Percentiles rank a stretch among this genome's conserved stretches.
Evolutionary conservation across 1,140 invertebrate species (phyloP).

Genomic region (Euwallacea similis): DNA sequence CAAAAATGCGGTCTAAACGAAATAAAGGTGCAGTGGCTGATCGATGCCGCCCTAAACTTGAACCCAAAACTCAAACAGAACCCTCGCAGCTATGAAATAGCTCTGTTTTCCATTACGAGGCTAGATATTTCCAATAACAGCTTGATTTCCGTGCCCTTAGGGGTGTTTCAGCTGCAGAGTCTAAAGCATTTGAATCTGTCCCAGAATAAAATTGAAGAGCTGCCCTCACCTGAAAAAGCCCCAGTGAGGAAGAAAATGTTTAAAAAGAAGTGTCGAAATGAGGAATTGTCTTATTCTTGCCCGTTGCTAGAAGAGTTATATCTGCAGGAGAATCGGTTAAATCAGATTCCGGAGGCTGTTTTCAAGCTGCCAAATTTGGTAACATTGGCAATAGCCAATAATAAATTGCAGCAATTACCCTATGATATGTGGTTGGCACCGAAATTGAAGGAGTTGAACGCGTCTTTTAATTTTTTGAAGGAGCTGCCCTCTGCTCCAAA

Average conservation of each 20-base stretch:
- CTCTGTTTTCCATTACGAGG: slow-evolving; percentile 87
- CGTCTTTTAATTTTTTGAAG: slow-evolving; percentile 85
- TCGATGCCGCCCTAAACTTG: slow-evolving; percentile 78
- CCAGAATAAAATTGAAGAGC: slow-evolving; percentile 81
- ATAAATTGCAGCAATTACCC: slow-evolving; percentile 86
- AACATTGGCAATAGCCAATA: slow-evolving; percentile 90
- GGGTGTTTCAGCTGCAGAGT: slow-evolving; percentile 82
- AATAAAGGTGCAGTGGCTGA: slow-evolving; percentile 80
- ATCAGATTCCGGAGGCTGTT: slow-evolving; percentile 75
- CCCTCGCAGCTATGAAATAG: slow-evolving; percentile 69
- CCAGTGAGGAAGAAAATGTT: slow-evolving; percentile 49
- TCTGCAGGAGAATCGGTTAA: slow-evolving; percentile 84
- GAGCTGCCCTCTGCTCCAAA: slow-evolving; percentile 69
- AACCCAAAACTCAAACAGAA: slow-evolving; percentile 80
- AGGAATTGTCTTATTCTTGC: slow-evolving; percentile 62
- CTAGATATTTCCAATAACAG: slow-evolving; percentile 93
- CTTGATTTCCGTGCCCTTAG: slow-evolving; percentile 75
- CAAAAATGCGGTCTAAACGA: slow-evolving; percentile 70
- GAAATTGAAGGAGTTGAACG: slow-evolving; percentile 86
- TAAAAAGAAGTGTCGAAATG: slow-evolving; percentile 49
- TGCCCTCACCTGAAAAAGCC: slow-evolving; percentile 58
- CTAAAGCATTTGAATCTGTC: slow-evolving; percentile 80
- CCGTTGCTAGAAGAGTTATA: slow-evolving; percentile 87
- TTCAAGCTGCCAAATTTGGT: slow-evolving; percentile 80
- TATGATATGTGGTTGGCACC: slow-evolving; percentile 88